Percentiles rank a stretch among this genome's conserved stretches.
phyloP scores from a whole-genome alignment of 2,113 vertebrate genomes.

The Lepidothrix coronata region DNA sequence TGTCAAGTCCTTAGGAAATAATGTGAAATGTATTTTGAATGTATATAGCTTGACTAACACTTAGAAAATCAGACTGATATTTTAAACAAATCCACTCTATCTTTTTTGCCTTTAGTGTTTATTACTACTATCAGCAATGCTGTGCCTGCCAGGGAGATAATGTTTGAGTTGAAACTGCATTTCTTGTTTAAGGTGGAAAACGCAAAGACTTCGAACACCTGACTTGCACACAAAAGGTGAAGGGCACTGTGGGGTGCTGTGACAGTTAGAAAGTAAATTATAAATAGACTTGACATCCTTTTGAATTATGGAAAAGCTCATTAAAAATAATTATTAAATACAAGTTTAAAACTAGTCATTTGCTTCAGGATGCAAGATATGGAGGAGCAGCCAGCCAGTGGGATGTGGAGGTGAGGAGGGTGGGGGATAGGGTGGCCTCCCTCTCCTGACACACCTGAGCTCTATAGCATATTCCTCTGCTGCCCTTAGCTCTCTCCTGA shows the following conservation, averaged over 20 bases:
- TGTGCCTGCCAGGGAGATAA: background rate
- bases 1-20: background rate
- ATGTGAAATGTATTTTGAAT: background rate
- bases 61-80: background rate
- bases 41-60: background rate
- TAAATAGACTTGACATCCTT: background rate
- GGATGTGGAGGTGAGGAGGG: accelerated
- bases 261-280: background rate
- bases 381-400: background rate
- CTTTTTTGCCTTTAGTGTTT: background rate
- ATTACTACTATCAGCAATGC: background rate
- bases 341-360: background rate
- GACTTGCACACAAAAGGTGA: background rate
- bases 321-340: background rate
- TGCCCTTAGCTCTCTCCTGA: background rate
- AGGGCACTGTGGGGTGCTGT: background rate
- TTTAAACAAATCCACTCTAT: background rate
- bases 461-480: background rate
- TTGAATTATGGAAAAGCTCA: background rate
- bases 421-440: accelerated
- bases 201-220: background rate
- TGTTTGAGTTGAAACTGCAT: background rate
- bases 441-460: background rate
- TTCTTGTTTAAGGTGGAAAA: background rate
- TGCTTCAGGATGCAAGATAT: background rate